Percentiles rank a stretch among this genome's conserved stretches.
Evolutionary conservation across 2,888 invertebrate species (phyloP).

Genomic region (Cheilosia pagana): DNA sequence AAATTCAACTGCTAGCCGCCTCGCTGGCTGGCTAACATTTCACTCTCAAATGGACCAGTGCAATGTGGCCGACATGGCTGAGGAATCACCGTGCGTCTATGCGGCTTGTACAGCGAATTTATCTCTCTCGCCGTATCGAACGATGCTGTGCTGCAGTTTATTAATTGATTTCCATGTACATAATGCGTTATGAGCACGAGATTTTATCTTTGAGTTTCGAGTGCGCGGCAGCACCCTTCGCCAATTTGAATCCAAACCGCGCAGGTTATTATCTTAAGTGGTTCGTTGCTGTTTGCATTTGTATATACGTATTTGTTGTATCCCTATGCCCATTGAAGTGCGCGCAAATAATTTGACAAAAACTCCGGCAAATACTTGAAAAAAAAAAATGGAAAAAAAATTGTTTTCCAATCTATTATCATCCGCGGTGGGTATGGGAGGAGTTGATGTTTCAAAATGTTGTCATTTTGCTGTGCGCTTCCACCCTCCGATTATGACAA

Average conservation of each 20-base stretch:
- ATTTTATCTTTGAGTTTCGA: conserved; percentile 21
- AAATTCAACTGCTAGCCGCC: conserved; percentile 49
- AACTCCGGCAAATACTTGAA: conserved; percentile 53
- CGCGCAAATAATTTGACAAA: conserved; percentile 56
- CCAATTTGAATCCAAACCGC: conserved; percentile 18
- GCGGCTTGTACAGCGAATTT: conserved; percentile 43
- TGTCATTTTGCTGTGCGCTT: conserved; percentile 70
- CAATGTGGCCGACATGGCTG: conserved; percentile 51
- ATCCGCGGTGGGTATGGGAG: conserved; percentile 34
- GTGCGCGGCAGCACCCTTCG: conserved; percentile 29
- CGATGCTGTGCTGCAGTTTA: conserved; percentile 35
- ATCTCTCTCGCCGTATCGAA: conserved; percentile 42
- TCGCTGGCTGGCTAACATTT: conserved; percentile 49
- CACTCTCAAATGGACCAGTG: conserved; percentile 35
- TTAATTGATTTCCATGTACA: conserved; percentile 67
- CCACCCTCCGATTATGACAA: conserved; percentile 67
- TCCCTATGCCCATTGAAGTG: conserved; percentile 63
- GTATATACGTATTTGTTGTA: conserved; percentile 4
- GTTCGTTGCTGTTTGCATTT: conserved; percentile 60
- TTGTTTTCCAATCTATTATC: conserved; percentile 69
- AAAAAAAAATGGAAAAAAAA: conserved; percentile 30
- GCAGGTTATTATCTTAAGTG: conserved; percentile 74
- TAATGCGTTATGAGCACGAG: conserved; percentile 38
- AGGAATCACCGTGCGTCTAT: conserved; percentile 60
- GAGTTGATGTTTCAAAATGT: conserved; percentile 63